Conservation (phyloP, 2,113 vertebrate genomes). For the Ceratotherium simum region DNA sequence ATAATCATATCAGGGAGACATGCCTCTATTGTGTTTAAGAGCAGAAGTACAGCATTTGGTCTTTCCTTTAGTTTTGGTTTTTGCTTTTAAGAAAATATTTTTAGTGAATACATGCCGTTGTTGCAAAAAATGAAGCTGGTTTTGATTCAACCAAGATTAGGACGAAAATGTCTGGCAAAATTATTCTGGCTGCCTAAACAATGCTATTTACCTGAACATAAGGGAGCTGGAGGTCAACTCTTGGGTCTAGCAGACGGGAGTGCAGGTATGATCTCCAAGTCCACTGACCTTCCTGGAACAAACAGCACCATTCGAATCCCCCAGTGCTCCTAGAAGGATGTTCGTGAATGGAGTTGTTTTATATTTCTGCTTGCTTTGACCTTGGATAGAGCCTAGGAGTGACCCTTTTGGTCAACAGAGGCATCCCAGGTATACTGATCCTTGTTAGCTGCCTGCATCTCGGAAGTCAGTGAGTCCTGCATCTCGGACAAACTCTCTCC, state of each 20-base stretch:
- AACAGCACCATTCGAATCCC: neutral
- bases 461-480: neutral
- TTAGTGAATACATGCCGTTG: neutral
- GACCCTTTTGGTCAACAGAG: conserved; percentile 54
- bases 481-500: neutral
- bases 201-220: neutral
- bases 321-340: neutral
- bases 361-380: conserved; percentile 42
- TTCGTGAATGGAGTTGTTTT: neutral
- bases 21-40: neutral
- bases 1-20: neutral
- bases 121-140: neutral
- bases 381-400: neutral
- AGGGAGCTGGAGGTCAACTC: neutral
- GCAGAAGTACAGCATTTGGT: neutral
- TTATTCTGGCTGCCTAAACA: neutral
- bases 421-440: conserved; percentile 51
- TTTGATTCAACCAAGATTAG: conserved; percentile 44
- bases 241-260: neutral
- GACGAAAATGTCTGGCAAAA: neutral
- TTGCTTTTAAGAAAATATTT: conserved; percentile 12
- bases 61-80: neutral
- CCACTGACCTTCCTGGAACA: neutral
- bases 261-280: accelerated
- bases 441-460: neutral